Conservation (phyloP, 2,888 invertebrate species). For the Hypercompe scribonia region DNA sequence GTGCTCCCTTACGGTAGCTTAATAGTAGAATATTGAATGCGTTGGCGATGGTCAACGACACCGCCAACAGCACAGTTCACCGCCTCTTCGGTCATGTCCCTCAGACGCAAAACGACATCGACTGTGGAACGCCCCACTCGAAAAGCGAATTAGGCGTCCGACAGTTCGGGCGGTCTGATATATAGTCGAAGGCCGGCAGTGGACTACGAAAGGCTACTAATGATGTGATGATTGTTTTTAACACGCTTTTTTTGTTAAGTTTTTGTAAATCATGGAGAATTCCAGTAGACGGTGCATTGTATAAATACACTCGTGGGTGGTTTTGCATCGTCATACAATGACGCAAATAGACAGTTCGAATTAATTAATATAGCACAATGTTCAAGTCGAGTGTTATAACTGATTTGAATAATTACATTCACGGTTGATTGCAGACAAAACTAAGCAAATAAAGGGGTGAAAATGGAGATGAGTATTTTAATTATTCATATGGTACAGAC, state of each 20-base stretch:
- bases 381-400: constrained; percentile 8
- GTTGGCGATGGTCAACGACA: no score
- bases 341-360: not conserved
- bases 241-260: not conserved
- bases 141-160: no score
- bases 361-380: constrained; percentile 3
- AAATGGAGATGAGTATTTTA: constrained; percentile 36
- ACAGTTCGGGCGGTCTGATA: no score
- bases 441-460: constrained; percentile 12
- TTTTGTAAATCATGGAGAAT: not conserved
- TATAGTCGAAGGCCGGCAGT: no score
- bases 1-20: no score
- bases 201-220: no score
- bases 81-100: no score
- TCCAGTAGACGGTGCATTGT: not conserved
- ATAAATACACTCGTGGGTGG: not conserved
- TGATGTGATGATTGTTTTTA: no score
- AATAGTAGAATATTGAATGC: no score
- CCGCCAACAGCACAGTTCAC: no score
- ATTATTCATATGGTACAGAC: constrained; percentile 32
- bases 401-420: constrained; percentile 11
- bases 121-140: no score
- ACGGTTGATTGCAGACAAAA: constrained; percentile 7
- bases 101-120: no score
- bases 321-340: not conserved